Evolutionary conservation across 1,140 invertebrate genomes (phyloP).

Genomic region (Campoletis sonorensis): DNA sequence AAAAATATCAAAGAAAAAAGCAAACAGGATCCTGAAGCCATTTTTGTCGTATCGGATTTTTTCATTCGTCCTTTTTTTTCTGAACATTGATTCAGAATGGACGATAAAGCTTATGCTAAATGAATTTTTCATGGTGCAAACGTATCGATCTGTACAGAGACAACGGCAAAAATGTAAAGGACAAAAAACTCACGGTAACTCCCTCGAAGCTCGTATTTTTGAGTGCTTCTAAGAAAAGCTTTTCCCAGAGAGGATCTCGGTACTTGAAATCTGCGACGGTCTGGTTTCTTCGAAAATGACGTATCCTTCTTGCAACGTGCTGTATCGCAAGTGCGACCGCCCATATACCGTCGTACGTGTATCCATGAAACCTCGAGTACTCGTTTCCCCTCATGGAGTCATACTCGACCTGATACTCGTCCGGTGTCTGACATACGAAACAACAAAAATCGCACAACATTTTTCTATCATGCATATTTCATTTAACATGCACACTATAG

Average conservation of each 20-base stretch:
- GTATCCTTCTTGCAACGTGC: conserved; percentile 85
- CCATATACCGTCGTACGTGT: conserved; percentile 98
- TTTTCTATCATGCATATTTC: background rate
- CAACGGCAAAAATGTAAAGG: conserved; percentile 19
- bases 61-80: no score
- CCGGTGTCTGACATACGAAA: conserved; percentile 84
- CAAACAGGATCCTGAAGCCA: no score
- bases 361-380: conserved; percentile 97
- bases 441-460: background rate
- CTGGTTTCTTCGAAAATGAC: conserved; percentile 81
- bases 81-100: no score
- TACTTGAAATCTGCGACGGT: conserved; percentile 89
- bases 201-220: conserved; percentile 95
- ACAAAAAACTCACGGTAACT: conserved; percentile 86
- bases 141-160: conserved; percentile 14
- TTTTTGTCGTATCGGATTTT: no score
- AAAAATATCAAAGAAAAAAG: background rate
- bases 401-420: conserved; percentile 92
- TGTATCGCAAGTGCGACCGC: conserved; percentile 95
- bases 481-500: background rate
- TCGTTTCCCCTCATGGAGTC: conserved; percentile 86
- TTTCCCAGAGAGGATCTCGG: conserved; percentile 91
- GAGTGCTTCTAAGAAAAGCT: conserved; percentile 90
- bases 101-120: background rate
- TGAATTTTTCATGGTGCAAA: background rate